Evolutionary conservation across 2,113 vertebrate species (phyloP).

Genomic region (Megalops atlanticus): DNA sequence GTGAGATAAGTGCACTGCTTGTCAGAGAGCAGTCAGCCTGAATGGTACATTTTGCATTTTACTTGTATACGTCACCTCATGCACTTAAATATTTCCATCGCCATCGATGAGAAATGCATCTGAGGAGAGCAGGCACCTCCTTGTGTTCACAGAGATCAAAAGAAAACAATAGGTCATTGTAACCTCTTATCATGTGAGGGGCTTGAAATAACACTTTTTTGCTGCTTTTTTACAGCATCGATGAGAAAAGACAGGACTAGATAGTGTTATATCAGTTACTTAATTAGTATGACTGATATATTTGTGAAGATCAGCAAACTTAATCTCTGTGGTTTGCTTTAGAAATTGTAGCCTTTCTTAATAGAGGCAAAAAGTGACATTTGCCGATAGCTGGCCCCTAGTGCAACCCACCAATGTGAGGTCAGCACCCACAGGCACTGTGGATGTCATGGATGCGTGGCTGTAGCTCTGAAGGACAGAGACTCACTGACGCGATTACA

Average conservation of each 20-base stretch:
- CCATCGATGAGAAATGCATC: background rate
- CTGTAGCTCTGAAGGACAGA: constrained; percentile 6
- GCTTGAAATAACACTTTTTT: background rate
- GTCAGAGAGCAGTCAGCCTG: background rate
- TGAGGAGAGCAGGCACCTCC: background rate
- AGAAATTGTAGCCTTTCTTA: background rate
- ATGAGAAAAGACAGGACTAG: no score
- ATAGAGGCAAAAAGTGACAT: background rate
- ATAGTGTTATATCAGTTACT: no score
- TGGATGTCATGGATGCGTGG: background rate
- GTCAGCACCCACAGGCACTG: background rate
- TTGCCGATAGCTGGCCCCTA: background rate
- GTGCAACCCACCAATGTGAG: background rate
- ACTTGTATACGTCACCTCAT: background rate
- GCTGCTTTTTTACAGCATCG: background rate
- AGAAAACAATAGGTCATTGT: background rate
- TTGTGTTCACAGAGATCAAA: background rate
- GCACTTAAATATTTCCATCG: background rate
- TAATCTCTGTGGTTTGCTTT: background rate
- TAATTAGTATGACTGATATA: background rate
- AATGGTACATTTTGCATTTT: background rate
- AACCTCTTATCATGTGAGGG: background rate
- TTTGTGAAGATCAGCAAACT: background rate
- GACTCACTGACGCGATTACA: background rate
- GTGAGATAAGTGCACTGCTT: constrained; percentile 5